Evolutionary conservation across 2,888 invertebrate genomes (phyloP), one percentile per base, ranked within the genome.

Genomic region (Clepsis dumicolana): DNA sequence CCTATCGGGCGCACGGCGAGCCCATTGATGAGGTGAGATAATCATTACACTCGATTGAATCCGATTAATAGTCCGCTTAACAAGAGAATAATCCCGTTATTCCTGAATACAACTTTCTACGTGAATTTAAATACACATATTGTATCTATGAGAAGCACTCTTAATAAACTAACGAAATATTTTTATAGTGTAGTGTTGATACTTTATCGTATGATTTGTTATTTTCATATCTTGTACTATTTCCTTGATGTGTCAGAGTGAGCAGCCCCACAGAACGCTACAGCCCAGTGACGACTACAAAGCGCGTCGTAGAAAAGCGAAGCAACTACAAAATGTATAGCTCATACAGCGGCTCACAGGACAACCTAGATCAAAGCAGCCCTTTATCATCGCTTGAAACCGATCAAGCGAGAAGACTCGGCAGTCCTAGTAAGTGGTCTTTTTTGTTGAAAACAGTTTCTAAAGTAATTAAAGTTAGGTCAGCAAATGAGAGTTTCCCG

Each of bases 1-100:
- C 95, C 85, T 2, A 83, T 89, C 80, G 94, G 80, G 75, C 94
- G 88, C 78, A 94, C 86, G 1, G 82, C 94, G 2, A 95, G 95
- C 75, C 95, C 95, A 4, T 88, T 95, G 71, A 85, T 93, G 63
- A 94, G 94, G 73, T 93, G 88, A 75, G 89, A 24, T 18, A 12
- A 14, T n/a, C 8, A 1, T 2, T 24, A n/a, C 72, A 93, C 94
- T 63, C 94, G 92, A 0, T 88, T 92, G 56, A 95, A 95, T 73
- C 95, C 95, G 78, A 91, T 92, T 82, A 92, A 92, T 84, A 91
- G 93, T 41, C 4, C 21, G 10, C 21, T 48, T 18, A 18, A 7
- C 8, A 0, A 4, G 4, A 8, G 21, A 48, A 18, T 21, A 48
- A 48, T 21, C 4, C 10, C 21, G 21, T 21, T 10, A 48, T 1